Evolutionary conservation across 30 jellyfish, hydroid and myxozoan genomes (phyloP).

Genomic region (Chrysaora quinquecirrha): DNA sequence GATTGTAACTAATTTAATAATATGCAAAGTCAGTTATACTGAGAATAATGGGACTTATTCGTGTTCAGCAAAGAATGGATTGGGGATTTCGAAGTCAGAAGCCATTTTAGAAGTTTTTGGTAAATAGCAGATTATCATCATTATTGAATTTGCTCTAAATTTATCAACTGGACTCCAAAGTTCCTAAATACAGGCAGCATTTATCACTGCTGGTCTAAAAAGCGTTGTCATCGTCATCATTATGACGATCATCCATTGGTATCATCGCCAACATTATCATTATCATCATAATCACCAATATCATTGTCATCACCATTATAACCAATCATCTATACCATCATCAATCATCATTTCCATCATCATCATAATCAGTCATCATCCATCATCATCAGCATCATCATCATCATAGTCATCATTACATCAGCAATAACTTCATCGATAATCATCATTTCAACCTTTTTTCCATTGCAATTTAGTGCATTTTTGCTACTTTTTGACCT

Average conservation of each 20-base stretch:
- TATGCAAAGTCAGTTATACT: slow-evolving; percentile 64
- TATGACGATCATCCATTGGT: background rate
- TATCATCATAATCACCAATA: too few species aligned
- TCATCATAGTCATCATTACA: too few species aligned
- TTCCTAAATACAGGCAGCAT: background rate
- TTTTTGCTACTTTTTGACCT: too few species aligned
- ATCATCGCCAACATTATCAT: background rate
- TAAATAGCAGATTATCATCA: slow-evolving; percentile 30
- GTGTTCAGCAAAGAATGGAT: slow-evolving; percentile 63
- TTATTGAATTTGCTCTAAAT: too few species aligned
- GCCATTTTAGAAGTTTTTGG: slow-evolving; percentile 57
- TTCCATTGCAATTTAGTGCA: too few species aligned
- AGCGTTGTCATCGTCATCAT: background rate
- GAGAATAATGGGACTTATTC: slow-evolving; percentile 72
- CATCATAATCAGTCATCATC: too few species aligned
- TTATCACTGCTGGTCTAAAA: background rate
- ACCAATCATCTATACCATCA: too few species aligned
- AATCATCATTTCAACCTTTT: too few species aligned
- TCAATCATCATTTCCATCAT: too few species aligned
- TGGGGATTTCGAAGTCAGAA: slow-evolving; percentile 49
- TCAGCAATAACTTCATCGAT: too few species aligned
- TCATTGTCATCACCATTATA: too few species aligned
- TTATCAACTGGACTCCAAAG: background rate
- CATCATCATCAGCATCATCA: too few species aligned
- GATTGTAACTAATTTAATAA: slow-evolving; percentile 36